Evolutionary conservation across 2,797 vertebrate genomes (phyloP).

Genomic region (Tiaroga cobitis): DNA sequence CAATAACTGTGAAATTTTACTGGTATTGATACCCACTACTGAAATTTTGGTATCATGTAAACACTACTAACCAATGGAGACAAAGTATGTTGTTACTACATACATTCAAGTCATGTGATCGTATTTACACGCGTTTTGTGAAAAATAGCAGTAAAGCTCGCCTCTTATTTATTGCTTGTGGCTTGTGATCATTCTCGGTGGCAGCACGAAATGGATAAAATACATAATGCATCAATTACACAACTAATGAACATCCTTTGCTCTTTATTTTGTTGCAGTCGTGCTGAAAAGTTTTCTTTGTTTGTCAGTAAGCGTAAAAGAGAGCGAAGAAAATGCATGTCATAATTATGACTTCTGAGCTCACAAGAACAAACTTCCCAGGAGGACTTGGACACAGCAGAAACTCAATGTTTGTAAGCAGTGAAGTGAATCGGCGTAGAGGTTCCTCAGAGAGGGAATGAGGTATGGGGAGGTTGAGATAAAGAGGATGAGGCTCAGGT

Average conservation of each 20-base stretch:
- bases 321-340: neutral
- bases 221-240: neutral
- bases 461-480: slow-evolving; percentile 38
- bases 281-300: neutral
- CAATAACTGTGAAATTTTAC: neutral
- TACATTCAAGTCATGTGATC: neutral
- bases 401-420: slow-evolving; percentile 37
- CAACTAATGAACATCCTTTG: neutral
- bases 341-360: slow-evolving; percentile 1
- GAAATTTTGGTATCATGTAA: neutral
- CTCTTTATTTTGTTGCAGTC: neutral
- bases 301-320: neutral
- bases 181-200: neutral
- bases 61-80: neutral
- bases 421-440: slow-evolving; percentile 36
- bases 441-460: slow-evolving; percentile 35
- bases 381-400: slow-evolving; percentile 13
- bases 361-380: neutral
- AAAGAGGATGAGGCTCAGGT: slow-evolving; percentile 32
- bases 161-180: neutral
- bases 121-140: neutral
- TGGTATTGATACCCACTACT: neutral
- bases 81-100: neutral
- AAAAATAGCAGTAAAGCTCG: neutral
- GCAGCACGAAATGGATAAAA: neutral